Evolutionary conservation across 2,888 invertebrate genomes (phyloP), one percentile per base, ranked within the genome.

Genomic region (Spilarctia lutea): DNA sequence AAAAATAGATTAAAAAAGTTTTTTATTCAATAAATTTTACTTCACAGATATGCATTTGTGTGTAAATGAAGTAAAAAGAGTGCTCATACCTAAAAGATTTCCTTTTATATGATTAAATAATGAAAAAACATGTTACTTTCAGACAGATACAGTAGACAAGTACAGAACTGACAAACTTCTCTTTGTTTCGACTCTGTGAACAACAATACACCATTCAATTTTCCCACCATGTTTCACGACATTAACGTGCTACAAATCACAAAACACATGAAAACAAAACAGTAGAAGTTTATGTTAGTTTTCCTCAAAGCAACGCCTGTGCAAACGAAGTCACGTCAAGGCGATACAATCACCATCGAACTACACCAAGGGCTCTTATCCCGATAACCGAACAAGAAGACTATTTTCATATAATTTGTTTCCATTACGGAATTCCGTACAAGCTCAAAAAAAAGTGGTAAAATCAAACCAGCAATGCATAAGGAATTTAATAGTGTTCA

Each of bases 201-300:
- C 27, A 18, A 42, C 2, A 56, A 33, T 24, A 71, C 1, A 24
- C 52, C 0, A 45, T 16, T 45, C 33, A 68, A 48, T 65, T 69
- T 48, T 68, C 35, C 63, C 63, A 71, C 71, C 67, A 48, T 35
- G 8, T 63, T 71, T 70, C 74, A 60, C 70, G 66, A 33, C 66
- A 56, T 74, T 48, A 35, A 71, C 39, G 42, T 33, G 24, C 56
- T 30, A 71, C 78, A 85, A 80, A 80, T 75, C 75, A 79, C 78
- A 66, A 82, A 83, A 75, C 70, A 75, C 69, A 73, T 71, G 68
- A 81, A 87, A 83, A 82, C 78, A 87, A 88, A 87, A 88, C 87
- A 88, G 89, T 91, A 89, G 86, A 92, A 91, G 92, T 92, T 94
- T 91, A 92, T 94, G 94, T 95, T 95, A 94, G 94, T 94, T 94